These are phyloP conservation scores for Aepyceros melampus DNA, from an alignment of 2,113 vertebrate species.

Conservation along the genomic window DNA sequence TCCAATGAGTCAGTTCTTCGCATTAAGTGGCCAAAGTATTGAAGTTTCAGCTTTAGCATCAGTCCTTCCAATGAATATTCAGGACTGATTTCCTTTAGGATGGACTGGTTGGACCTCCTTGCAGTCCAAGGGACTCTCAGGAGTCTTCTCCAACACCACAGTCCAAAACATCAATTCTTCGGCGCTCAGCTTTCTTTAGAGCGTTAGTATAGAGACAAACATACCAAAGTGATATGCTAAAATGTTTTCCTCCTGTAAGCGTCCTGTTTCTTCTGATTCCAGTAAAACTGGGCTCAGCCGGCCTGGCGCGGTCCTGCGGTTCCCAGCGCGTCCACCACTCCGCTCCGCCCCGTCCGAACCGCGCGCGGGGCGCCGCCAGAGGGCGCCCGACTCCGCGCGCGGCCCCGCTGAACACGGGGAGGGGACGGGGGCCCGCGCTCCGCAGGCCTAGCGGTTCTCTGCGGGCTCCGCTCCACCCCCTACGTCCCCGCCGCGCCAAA, in stretches of 20 bases:
- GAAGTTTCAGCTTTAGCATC: background rate
- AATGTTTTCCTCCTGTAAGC: background rate
- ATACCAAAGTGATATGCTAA: background rate
- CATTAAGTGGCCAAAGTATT: background rate
- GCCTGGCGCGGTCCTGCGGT: rapidly evolving
- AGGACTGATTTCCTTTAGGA: background rate
- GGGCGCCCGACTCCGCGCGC: background rate
- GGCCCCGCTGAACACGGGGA: rapidly evolving
- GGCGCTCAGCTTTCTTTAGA: background rate
- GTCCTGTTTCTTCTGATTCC: background rate
- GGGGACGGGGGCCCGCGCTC: rapidly evolving
- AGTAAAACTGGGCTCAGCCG: rapidly evolving
- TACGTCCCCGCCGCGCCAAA: background rate
- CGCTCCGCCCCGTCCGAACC: rapidly evolving
- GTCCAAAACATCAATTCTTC: background rate
- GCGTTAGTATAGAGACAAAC: background rate
- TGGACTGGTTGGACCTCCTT: background rate
- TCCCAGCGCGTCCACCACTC: rapidly evolving
- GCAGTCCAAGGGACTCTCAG: background rate
- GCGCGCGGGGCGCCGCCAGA: background rate
- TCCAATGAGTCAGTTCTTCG: rapidly evolving
- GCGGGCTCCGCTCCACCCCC: rapidly evolving
- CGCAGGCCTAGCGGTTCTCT: rapidly evolving
- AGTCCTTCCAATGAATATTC: background rate
- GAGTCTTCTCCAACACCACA: no score